phyloP scores from a whole-genome alignment of 2,113 vertebrate genomes.

The Tenebrosternarchus preto region DNA sequence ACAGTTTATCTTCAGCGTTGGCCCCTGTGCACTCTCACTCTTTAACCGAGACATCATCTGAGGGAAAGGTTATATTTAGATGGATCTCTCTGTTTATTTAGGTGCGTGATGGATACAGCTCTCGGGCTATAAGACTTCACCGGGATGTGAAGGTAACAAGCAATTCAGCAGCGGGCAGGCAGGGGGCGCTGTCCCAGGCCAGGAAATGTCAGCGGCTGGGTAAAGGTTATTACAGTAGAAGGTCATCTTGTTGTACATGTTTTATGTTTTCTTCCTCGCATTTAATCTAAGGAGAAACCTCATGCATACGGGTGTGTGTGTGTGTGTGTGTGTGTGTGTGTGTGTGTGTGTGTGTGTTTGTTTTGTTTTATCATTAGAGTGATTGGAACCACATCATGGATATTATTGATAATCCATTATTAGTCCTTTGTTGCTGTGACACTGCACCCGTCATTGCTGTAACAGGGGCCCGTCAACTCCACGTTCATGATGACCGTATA shows the following conservation, averaged over 20 bases:
- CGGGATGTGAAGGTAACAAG: conserved; percentile 69
- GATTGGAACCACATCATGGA: conserved; percentile 29
- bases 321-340: conserved; percentile 10
- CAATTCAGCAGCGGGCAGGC: conserved; percentile 72
- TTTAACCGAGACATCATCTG: conserved; percentile 74
- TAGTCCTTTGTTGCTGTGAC: conserved; percentile 66
- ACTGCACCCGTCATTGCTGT: conserved; percentile 53
- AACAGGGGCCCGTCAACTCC: conserved; percentile 57
- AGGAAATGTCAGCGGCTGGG: conserved; percentile 75
- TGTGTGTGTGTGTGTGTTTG: conserved; percentile 11
- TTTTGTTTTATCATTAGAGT: conserved; percentile 2
- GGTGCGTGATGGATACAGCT: conserved; percentile 70
- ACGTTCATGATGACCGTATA: conserved; percentile 71
- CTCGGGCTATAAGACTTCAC: conserved; percentile 52
- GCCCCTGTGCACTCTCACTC: conserved; percentile 74
- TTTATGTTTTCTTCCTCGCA: conserved; percentile 46
- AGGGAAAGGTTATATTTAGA: conserved; percentile 78
- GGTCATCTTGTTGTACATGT: conserved; percentile 52
- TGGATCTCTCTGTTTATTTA: conserved; percentile 73
- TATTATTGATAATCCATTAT: conserved; percentile 68
- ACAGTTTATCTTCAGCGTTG: conserved; percentile 64
- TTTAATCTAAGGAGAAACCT: conserved; percentile 65
- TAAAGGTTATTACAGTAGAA: conserved; percentile 80
- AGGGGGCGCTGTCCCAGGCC: conserved; percentile 65
- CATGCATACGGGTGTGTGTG: background rate